These are phyloP conservation scores for Scatophagus argus DNA, from an alignment of 2,113 vertebrate genomes.

Conservation along the genomic window DNA sequence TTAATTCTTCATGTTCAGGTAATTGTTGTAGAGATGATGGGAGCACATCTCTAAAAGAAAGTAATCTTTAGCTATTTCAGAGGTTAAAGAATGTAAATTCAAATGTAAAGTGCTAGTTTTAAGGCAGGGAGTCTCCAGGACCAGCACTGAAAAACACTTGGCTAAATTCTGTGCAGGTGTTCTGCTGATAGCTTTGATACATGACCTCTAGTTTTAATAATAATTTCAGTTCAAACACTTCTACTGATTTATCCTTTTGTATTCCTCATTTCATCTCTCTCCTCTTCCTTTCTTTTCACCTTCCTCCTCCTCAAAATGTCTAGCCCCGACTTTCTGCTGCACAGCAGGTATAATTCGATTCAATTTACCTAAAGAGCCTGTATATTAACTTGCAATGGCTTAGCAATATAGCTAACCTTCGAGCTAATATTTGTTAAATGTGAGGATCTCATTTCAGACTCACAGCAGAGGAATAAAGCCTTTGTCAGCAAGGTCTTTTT, in stretches of 20 bases:
- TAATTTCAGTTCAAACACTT: too few relatives aligned
- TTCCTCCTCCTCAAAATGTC: too few relatives aligned
- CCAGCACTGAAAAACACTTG: too few relatives aligned
- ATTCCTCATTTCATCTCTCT: too few relatives aligned
- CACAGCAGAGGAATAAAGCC: background rate
- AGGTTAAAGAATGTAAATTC: background rate
- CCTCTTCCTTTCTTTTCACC: too few relatives aligned
- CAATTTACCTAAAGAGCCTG: background rate
- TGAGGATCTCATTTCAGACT: conserved; percentile 29
- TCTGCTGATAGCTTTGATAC: too few relatives aligned
- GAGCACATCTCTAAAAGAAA: background rate
- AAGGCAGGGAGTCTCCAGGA: too few relatives aligned
- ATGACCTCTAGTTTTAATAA: too few relatives aligned
- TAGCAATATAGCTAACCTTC: background rate
- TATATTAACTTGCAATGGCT: conserved; percentile 14
- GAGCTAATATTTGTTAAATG: background rate
- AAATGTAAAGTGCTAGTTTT: too few relatives aligned
- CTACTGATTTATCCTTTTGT: too few relatives aligned
- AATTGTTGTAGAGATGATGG: background rate
- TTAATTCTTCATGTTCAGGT: background rate
- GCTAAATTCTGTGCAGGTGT: background rate
- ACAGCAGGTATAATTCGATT: too few relatives aligned
- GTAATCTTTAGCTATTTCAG: background rate
- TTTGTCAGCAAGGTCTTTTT: background rate
- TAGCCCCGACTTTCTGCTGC: too few relatives aligned